Base-by-base conservation (phyloP, 2,113 vertebrate genomes). In the Tychaedon coryphoeus region DNA sequence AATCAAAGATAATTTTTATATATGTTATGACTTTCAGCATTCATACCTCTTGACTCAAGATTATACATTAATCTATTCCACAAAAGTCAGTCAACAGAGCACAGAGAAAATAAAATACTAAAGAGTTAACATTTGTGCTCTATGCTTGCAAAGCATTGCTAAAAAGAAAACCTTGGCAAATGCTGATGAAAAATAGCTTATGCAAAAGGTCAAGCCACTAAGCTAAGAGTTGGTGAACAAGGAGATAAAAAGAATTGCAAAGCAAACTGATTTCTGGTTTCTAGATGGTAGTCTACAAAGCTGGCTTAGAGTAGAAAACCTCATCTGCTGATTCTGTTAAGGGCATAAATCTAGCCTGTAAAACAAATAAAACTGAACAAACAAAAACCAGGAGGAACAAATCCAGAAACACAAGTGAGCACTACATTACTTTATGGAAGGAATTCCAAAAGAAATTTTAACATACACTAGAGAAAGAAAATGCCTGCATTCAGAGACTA, bases 161-260 rank as follows among this genome's bases (percentile, higher is more conserved):
- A 47, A 94, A 95, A 95, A 95, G 93, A 94, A 96, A 95, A 95
- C 61, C 67, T 71, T 96, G 95, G 93, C 90, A 94, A 86, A 93
- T 5, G n/a, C 53, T 72, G 79, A 93, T 94, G 92, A 97, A 96
- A 95, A 96, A 97, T 75, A 92, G 86, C 88, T 93, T 92, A 83
- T 13, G 69, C 64, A 88, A 96, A 96, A 96, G 95, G 90, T 95
- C 94, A 95, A 95, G 96, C 88, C 87, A 93, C 87, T 89, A 94
- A 94, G 33, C 81, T 93, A 67, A 77, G 78, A 86, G 88, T 5
- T 79, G 83, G 42, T 95, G 82, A 91, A 92, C 10, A 76, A 69
- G 82, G 9, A 93, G 96, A 95, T 84, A 95, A 92, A 94, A 88
- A 83, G 92, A 90, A 90, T 0, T 84, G 86, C 60, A 96, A 88